A percentile compares a stretch with the other conserved stretches of the same genome.
Evolutionary conservation across 2,888 invertebrate genomes (phyloP).

Genomic region (Temnothorax ravouxi): DNA sequence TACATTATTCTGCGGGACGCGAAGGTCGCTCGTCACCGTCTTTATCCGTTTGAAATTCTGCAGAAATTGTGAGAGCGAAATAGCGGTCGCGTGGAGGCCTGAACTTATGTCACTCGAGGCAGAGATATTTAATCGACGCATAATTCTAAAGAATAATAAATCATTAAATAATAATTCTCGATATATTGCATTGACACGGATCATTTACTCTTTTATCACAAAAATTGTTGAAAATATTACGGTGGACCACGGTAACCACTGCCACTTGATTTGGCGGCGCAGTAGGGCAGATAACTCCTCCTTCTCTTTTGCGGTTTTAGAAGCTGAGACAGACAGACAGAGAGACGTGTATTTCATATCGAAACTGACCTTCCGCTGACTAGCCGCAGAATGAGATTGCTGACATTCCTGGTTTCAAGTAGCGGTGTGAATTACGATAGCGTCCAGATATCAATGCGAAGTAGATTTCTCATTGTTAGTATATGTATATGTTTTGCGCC

Average conservation of each 20-base stretch:
- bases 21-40: conserved; percentile 9
- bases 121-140: background rate
- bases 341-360: background rate
- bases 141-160: no score
- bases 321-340: background rate
- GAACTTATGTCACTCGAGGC: background rate
- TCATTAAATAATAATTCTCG: background rate
- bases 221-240: background rate
- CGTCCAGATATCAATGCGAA: background rate
- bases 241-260: background rate
- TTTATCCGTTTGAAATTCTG: background rate
- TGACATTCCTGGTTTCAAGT: background rate
- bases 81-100: background rate
- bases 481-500: background rate
- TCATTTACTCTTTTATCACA: background rate
- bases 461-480: background rate
- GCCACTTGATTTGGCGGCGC: background rate
- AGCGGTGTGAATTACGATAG: background rate
- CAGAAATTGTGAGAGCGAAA: background rate
- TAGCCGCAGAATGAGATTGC: background rate
- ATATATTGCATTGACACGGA: background rate
- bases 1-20: background rate
- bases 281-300: background rate
- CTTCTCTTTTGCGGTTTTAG: conserved; percentile 21
- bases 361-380: background rate